Evolutionary conservation across 2,888 invertebrate species (phyloP).

Genomic region (Diaphora mendica): DNA sequence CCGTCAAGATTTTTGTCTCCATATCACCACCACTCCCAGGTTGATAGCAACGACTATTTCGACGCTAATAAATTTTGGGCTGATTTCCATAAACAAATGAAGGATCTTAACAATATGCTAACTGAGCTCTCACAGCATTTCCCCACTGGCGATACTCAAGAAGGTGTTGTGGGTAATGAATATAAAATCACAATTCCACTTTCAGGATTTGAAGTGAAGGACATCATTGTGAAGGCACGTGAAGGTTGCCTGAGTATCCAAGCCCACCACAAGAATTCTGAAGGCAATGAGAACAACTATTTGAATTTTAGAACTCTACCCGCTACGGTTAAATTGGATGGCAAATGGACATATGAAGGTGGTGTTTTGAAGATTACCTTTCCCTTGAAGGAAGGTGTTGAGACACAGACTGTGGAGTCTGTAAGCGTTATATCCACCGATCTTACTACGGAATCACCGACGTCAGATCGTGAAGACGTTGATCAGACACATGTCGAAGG

Average conservation of each 20-base stretch:
- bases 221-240: constrained; percentile 74
- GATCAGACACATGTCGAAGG: constrained; percentile 49
- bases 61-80: constrained; percentile 72
- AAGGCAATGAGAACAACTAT: constrained; percentile 56
- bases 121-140: constrained; percentile 61
- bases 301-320: constrained; percentile 69
- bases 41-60: constrained; percentile 57
- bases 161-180: constrained; percentile 62
- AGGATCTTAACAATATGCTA: constrained; percentile 62
- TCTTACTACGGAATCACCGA: constrained; percentile 23
- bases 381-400: constrained; percentile 55
- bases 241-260: constrained; percentile 73
- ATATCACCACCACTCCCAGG: constrained; percentile 5
- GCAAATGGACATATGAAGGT: constrained; percentile 69
- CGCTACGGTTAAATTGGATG: constrained; percentile 58
- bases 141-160: constrained; percentile 55
- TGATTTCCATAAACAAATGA: constrained; percentile 62
- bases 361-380: constrained; percentile 66
- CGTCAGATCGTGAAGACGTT: constrained; percentile 63
- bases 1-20: constrained; percentile 14
- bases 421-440: constrained; percentile 40
- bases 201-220: constrained; percentile 68
- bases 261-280: constrained; percentile 59
- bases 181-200: constrained; percentile 69
- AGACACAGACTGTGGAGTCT: constrained; percentile 12